Evolutionary conservation across 1,140 invertebrate genomes (phyloP).

Genomic region (Cyphomyrmex costatus): DNA sequence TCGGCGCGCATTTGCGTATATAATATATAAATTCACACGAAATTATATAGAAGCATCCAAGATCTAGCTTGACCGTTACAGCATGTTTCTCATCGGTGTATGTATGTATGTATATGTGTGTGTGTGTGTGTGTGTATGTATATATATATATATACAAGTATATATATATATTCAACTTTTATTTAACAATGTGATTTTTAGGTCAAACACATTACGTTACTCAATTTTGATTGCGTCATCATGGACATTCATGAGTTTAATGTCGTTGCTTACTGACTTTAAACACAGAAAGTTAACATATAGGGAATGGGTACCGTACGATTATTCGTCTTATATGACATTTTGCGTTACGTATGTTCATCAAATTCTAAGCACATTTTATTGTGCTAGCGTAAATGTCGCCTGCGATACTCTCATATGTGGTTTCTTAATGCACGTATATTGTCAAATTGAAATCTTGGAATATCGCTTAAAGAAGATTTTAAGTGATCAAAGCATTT

Average conservation of each 20-base stretch:
- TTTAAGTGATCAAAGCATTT: neutral
- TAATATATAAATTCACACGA: no score
- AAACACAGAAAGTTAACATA: slow-evolving; percentile 19
- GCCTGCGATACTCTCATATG: slow-evolving; percentile 60
- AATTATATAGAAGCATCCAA: no score
- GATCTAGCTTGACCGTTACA: no score
- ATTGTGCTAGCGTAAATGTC: slow-evolving; percentile 37
- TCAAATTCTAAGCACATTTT: neutral
- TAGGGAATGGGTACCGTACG: slow-evolving; percentile 60
- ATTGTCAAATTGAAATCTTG: slow-evolving; percentile 67
- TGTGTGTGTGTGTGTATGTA: no score
- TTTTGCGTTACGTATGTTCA: slow-evolving; percentile 54
- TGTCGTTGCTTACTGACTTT: slow-evolving; percentile 12
- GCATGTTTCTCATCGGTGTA: no score
- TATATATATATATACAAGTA: no score
- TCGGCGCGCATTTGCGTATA: no score
- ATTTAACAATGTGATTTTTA: neutral
- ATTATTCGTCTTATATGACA: neutral
- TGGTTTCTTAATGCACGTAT: slow-evolving; percentile 64
- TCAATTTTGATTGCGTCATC: neutral
- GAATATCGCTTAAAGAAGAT: slow-evolving; percentile 53
- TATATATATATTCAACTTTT: neutral
- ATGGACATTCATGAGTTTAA: neutral
- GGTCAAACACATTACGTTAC: neutral
- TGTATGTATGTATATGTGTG: no score